phyloP scores from a whole-genome alignment of 1,140 invertebrate genomes.

The Bombus confusus region DNA sequence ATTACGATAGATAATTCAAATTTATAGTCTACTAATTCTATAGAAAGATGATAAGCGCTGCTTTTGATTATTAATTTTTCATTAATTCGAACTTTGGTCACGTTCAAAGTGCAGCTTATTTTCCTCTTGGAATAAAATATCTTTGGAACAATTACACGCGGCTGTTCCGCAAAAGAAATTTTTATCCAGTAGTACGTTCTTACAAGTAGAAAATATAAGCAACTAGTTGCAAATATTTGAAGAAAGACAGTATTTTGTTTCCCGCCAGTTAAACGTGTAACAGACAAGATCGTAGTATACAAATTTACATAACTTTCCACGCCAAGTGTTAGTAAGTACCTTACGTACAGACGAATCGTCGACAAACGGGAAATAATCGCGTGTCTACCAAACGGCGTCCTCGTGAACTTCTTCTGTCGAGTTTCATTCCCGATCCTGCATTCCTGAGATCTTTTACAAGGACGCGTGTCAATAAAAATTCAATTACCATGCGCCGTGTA shows the following conservation, averaged over 20 bases:
- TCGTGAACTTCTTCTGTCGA: not conserved
- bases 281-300: not conserved
- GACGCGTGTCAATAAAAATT: not conserved
- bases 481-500: slow-evolving; percentile 11
- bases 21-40: no score
- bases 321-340: not conserved
- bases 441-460: not conserved
- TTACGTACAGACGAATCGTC: not conserved
- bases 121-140: no score
- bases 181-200: not conserved
- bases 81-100: no score
- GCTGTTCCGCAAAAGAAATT: no score
- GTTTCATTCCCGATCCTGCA: not conserved
- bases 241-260: not conserved
- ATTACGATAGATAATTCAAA: no score
- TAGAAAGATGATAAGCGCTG: no score
- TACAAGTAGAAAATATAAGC: not conserved
- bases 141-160: no score
- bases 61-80: no score
- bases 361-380: not conserved
- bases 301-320: not conserved
- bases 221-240: not conserved
- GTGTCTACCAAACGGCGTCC: not conserved
- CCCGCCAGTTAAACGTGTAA: not conserved
- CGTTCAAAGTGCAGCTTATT: no score